A percentile compares a stretch with the other conserved stretches of the same genome.
These are phyloP conservation scores for Chauna torquata DNA, from an alignment of 2,113 vertebrate genomes.

Conservation along the genomic window DNA sequence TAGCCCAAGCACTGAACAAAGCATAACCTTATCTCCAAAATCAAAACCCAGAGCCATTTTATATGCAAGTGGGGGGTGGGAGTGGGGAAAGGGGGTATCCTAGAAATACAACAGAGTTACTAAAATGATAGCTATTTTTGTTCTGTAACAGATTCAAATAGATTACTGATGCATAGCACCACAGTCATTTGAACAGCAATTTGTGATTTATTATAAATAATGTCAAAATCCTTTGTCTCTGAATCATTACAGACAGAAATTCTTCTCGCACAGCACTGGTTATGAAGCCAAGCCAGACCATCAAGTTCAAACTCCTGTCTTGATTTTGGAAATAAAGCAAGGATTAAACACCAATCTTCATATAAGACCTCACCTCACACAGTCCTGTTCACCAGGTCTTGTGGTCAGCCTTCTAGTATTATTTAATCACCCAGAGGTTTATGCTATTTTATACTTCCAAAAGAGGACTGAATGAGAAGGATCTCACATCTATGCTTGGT, in stretches of 20 bases:
- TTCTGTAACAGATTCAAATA: not conserved
- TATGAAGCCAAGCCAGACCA: not conserved
- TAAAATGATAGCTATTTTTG: not conserved
- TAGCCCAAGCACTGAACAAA: not conserved
- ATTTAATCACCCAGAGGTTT: not conserved
- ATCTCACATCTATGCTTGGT: not conserved
- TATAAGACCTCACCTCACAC: not conserved
- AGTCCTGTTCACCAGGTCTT: not conserved
- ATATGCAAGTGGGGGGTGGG: not conserved
- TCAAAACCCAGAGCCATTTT: not conserved
- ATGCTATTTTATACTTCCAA: not conserved
- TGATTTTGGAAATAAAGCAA: not conserved
- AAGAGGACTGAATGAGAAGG: not conserved
- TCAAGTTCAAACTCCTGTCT: not conserved
- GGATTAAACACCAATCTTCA: not conserved
- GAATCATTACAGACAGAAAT: not conserved
- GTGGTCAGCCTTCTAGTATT: not conserved
- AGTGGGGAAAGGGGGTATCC: not conserved
- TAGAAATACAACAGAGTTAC: not conserved
- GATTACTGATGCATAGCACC: not conserved
- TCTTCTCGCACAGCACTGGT: not conserved
- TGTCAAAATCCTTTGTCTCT: not conserved
- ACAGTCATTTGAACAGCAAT: not conserved
- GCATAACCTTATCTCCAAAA: not conserved
- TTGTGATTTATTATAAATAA: not conserved